Base-by-base conservation (phyloP, 2,888 invertebrate genomes). In the Drosophila formosana region DNA sequence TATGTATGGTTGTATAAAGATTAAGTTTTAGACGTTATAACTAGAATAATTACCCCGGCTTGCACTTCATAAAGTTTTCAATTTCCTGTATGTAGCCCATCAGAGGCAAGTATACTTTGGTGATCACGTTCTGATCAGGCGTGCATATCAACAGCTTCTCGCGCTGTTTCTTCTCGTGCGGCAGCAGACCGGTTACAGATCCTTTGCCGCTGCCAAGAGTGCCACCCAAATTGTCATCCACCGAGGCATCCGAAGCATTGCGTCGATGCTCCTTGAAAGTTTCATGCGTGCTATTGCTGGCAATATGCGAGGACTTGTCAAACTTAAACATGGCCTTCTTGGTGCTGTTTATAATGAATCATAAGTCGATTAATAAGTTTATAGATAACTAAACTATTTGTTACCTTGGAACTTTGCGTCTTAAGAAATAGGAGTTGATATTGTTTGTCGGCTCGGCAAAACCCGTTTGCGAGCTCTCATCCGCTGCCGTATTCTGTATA, bases 51-150 rank as follows among this genome's bases (percentile, higher is more conserved):
- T 87, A 95, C 95, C 94, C 94, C 26, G 94, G 92, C 80, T 94
- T 91, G 68, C 94, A 92, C 84, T 91, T 94, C 89, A 95, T 93
- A 47, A 94, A 94, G 76, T 93, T 93, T 91, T 98, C 98, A 72
- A 98, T 96, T 91, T 98, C 96, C 61, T 95, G 95, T 73, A 97
- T 95, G 80, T 98, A 97, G 67, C 95, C 94, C 93, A 96, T 96
- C 66, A 98, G 93, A 2, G 97, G 95, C 49, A 96, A 95, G 92
- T 97, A 97, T 64, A 97, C 95, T 30, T 96, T 95, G 90, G 96
- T 94, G 85, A 97, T 94, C 89, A 96, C 95, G 79, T 94, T 95
- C 47, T 95, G 95, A 91, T 96, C 95, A 4, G 96, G 95, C 45
- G 95, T 94, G 79, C 98, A 97, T 57, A 98, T 96, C 51, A 97